phyloP scores from a whole-genome alignment of 2,113 vertebrate species.

The Cnemophilus loriae region DNA sequence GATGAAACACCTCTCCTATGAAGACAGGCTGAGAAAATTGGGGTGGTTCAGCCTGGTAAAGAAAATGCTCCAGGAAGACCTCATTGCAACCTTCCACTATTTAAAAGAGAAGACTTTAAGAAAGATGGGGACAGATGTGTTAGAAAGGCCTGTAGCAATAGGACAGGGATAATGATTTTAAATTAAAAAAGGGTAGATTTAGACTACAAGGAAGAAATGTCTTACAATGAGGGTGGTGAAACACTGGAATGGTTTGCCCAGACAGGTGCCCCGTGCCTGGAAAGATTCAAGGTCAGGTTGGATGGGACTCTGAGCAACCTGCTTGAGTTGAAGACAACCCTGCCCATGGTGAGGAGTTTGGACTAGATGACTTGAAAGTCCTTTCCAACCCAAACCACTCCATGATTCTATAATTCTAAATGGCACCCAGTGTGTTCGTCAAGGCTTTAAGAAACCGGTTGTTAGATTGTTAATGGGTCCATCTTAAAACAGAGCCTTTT shows the following conservation, averaged over 20 bases:
- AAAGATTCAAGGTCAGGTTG: not conserved
- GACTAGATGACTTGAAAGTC: no score
- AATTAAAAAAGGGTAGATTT: not conserved
- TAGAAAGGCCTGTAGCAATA: not conserved
- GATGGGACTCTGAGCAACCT: not conserved
- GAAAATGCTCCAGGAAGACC: not conserved
- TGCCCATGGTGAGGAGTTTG: fast-evolving
- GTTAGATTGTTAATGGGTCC: not conserved
- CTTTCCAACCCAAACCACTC: not conserved
- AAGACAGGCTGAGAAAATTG: not conserved
- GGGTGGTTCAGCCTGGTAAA: not conserved
- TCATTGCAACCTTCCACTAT: not conserved
- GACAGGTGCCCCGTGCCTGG: not conserved
- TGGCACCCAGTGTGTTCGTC: not conserved
- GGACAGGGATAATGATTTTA: not conserved
- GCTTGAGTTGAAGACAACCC: no score
- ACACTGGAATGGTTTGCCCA: not conserved
- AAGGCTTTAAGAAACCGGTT: not conserved
- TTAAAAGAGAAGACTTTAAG: not conserved
- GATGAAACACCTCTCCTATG: not conserved
- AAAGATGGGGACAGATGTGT: not conserved
- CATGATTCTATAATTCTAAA: not conserved
- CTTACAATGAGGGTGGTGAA: not conserved
- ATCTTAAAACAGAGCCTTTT: not conserved
- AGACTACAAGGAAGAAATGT: not conserved